Base-by-base conservation (phyloP, 2,888 invertebrate species). In the Cryptosula pallasiana region DNA sequence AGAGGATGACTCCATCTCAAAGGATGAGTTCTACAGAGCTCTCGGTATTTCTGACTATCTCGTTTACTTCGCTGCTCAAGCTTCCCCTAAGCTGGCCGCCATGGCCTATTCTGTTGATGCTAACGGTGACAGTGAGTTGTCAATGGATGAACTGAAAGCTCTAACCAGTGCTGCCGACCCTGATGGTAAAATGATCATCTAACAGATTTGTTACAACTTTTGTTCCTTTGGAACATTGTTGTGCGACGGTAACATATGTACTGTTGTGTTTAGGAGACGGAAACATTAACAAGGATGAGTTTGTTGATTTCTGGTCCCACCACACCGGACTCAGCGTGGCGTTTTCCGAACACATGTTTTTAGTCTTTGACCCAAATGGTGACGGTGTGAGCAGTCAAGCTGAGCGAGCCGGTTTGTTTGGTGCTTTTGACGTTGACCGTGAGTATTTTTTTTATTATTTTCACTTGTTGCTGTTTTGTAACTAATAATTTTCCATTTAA, bases 221-320 rank as follows among this genome's bases (percentile, higher is more conserved):
- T n/a, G n/a, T n/a, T n/a, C n/a, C n/a, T n/a, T n/a, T n/a, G n/a
- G n/a, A n/a, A n/a, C n/a, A n/a, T n/a, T n/a, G n/a, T n/a, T n/a
- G n/a, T n/a, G n/a, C n/a, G n/a, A n/a, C n/a, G n/a, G n/a, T n/a
- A n/a, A n/a, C n/a, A n/a, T n/a, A n/a, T n/a, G n/a, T n/a, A n/a
- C n/a, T n/a, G n/a, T n/a, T n/a, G n/a, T n/a, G n/a, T 45, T 45
- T 45, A 45, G 45, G 29, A 9, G 63, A 63, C n/a, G 63, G 63
- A 13, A 13, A 25, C 63, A 63, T 63, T n/a, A 3, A 27, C 9
- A 32, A 29, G 5, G 63, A 63, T 63, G 63, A 63, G 32, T 63
- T 63, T 32, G 27, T 27, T 32, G 9, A 27, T 13, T 27, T 32
- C 20, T 45, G 45, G 45, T 45, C 45, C 5, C 45, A 45, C 9